Evolutionary conservation across 2,888 invertebrate genomes (phyloP), one percentile per base, ranked within the genome.

Genomic region (Epinotia bilunana): DNA sequence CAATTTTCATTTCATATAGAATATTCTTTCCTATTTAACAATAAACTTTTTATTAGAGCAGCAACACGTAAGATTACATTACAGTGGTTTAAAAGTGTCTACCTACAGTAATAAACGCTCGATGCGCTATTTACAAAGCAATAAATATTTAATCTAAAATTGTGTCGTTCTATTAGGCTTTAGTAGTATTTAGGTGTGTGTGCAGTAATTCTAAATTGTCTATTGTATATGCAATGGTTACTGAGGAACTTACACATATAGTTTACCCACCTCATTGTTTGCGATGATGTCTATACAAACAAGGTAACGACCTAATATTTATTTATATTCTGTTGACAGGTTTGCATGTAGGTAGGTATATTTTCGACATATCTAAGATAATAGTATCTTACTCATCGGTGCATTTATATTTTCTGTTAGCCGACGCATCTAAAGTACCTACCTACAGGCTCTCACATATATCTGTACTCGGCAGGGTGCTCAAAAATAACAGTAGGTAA

Each of bases 181-280:
- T 16, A 16, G 33, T 9, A 28, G 23, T 39, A 39, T 11, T 11
- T 39, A 39, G n/a, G 9, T n/a, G 39, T 16, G n/a, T 62, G 39
- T 23, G 46, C 23, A 46, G 23, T 39, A n/a, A 61, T 61, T 61
- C 39, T 39, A 18, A 61, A 61, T 49, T 49, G 49, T 49, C 43
- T 64, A 49, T 49, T 64, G 64, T 64, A 49, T 64, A 64, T 49
- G 46, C 13, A 64, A 28, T 28, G 49, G 16, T 49, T 64, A 23
- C 64, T 49, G 46, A 49, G 20, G 18, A 23, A 23, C 28, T 60
- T 16, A 46, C 2, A 46, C 12, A 46, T 49, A 49, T 16, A 39
- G 49, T 1, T 6, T 6, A 16, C 49, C 16, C 49, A 13, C 16
- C 16, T 4, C 49, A 13, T 49, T 49, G 49, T 49, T 49, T 49